Conservation (phyloP, 1,140 invertebrate genomes). For the Solenopsis invicta region DNA sequence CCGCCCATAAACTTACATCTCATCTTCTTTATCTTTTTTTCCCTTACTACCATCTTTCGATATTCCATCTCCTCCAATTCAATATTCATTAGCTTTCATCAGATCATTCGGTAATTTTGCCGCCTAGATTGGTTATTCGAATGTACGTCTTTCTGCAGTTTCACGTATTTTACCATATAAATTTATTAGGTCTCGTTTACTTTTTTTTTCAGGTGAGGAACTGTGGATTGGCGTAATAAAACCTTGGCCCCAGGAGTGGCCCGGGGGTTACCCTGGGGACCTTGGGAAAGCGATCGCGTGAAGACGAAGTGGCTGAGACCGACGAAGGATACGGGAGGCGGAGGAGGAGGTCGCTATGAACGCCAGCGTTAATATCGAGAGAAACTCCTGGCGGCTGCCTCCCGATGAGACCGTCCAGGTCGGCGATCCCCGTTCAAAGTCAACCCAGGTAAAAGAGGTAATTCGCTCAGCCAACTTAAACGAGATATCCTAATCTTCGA, state of each 20-base stretch:
- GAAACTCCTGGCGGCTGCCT: slow-evolving; percentile 94
- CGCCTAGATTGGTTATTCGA: background rate
- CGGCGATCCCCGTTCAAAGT: slow-evolving; percentile 93
- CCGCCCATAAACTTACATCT: slow-evolving; percentile 9
- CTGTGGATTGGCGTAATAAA: slow-evolving; percentile 78
- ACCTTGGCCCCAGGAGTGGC: slow-evolving; percentile 83
- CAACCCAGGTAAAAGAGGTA: slow-evolving; percentile 88
- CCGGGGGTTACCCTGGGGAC: slow-evolving; percentile 81
- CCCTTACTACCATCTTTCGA: background rate
- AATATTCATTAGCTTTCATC: slow-evolving; percentile 28
- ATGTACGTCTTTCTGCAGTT: background rate
- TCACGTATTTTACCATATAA: background rate
- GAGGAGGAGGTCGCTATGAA: slow-evolving; percentile 89
- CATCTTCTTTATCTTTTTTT: slow-evolving; percentile 25
- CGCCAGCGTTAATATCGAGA: slow-evolving; percentile 93
- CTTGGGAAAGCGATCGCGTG: slow-evolving; percentile 76
- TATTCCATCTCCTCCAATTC: slow-evolving; percentile 18
- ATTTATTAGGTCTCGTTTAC: slow-evolving; percentile 23
- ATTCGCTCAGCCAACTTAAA: slow-evolving; percentile 68
- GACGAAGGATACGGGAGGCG: slow-evolving; percentile 76
- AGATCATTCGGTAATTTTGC: slow-evolving; percentile 1
- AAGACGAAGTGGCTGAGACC: slow-evolving; percentile 77
- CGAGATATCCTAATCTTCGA: slow-evolving; percentile 7
- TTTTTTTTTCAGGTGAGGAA: slow-evolving; percentile 79
- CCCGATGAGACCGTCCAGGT: slow-evolving; percentile 96